Percentiles rank a stretch among this genome's conserved stretches.
Evolutionary conservation across 1,140 invertebrate genomes (phyloP).

Genomic region (Drosophila teissieri): DNA sequence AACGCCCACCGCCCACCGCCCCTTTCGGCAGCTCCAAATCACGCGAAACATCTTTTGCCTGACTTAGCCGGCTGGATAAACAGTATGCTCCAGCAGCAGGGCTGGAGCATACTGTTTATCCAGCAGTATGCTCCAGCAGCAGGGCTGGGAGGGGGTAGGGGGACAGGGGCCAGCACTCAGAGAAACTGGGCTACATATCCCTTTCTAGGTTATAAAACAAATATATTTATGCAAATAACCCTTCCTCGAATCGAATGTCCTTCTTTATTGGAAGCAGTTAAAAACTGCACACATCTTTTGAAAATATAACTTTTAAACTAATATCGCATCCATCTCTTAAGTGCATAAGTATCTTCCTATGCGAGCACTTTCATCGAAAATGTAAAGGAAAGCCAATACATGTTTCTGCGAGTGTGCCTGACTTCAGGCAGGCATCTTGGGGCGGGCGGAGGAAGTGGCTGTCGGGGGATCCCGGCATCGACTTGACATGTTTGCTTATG

Average conservation of each 20-base stretch:
- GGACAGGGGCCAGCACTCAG: not conserved
- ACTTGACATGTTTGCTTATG: conserved; percentile 81
- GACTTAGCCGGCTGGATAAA: conserved; percentile 77
- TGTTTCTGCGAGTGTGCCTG: not conserved
- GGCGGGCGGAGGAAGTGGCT: not conserved
- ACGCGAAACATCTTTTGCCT: conserved; percentile 77
- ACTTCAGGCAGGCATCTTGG: not conserved
- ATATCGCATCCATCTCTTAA: too few species aligned
- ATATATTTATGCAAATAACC: too few species aligned
- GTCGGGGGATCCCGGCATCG: conserved; percentile 36
- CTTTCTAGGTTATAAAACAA: too few species aligned
- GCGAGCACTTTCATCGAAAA: too few species aligned
- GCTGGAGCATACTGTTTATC: too few species aligned
- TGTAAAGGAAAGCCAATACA: not conserved
- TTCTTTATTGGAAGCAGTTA: too few species aligned
- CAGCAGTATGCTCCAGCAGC: conserved; percentile 61
- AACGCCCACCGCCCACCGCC: too few species aligned
- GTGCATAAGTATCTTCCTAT: too few species aligned
- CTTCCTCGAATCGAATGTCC: too few species aligned
- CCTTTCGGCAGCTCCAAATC: conserved; percentile 51
- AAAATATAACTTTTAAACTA: too few species aligned
- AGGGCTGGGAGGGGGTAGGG: too few species aligned
- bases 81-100: conserved; percentile 56
- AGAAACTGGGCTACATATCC: not conserved
- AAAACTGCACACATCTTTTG: too few species aligned